A percentile compares a stretch with the other conserved stretches of the same genome.
These are phyloP conservation scores for Tachycineta bicolor DNA, from an alignment of 2,113 vertebrate genomes.

Conservation along the genomic window DNA sequence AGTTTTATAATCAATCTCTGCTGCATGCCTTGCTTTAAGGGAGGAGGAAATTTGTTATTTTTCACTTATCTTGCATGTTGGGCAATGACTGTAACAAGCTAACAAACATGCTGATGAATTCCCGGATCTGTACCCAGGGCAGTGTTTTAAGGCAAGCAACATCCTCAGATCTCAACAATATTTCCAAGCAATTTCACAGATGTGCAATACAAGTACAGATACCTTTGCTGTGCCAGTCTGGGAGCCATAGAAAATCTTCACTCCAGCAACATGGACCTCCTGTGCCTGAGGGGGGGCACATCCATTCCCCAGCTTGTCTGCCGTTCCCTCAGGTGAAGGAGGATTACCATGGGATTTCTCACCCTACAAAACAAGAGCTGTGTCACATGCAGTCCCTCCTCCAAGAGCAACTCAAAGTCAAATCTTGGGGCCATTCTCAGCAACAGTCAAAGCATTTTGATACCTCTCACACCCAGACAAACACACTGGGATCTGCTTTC, in stretches of 20 bases:
- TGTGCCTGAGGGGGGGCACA: neutral
- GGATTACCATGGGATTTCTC: neutral
- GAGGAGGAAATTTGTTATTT: neutral
- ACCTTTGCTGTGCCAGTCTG: constrained; percentile 96
- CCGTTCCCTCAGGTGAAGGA: neutral
- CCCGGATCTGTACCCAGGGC: neutral
- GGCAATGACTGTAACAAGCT: neutral
- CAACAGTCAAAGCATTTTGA: neutral
- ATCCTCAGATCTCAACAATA: rapidly evolving
- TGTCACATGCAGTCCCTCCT: neutral
- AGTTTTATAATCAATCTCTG: neutral
- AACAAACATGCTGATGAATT: neutral
- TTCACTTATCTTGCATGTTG: neutral
- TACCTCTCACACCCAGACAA: neutral
- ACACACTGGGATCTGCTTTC: neutral
- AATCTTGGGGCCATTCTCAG: neutral
- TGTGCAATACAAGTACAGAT: neutral
- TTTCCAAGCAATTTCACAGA: neutral
- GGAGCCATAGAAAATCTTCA: constrained; percentile 91
- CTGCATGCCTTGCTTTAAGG: neutral
- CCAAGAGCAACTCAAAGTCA: neutral
- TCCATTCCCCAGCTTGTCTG: constrained; percentile 7
- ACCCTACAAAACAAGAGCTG: neutral
- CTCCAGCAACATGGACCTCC: constrained; percentile 74
- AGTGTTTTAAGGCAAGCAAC: neutral